Evolutionary conservation across 2,888 invertebrate species (phyloP).

Genomic region (Dryadula phaetusa): DNA sequence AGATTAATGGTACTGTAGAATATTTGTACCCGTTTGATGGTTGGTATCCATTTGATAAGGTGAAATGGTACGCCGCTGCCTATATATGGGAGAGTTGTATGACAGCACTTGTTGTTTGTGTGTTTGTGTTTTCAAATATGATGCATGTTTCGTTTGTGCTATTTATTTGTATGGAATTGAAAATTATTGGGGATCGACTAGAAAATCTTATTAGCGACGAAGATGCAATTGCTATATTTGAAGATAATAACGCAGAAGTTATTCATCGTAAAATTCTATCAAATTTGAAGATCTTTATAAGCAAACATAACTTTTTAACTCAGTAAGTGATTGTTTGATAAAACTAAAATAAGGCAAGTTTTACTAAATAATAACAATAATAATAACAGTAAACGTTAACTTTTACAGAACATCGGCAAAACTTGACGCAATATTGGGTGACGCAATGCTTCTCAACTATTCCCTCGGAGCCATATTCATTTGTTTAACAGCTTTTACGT

Average conservation of each 20-base stretch:
- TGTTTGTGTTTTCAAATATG: constrained; percentile 62
- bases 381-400: constrained; percentile 40
- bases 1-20: constrained; percentile 53
- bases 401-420: constrained; percentile 63
- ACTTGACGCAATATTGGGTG: constrained; percentile 63
- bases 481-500: constrained; percentile 72
- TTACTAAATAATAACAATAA: constrained; percentile 30
- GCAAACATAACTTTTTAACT: constrained; percentile 59
- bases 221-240: constrained; percentile 54
- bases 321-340: constrained; percentile 53
- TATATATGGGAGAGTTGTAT: constrained; percentile 71
- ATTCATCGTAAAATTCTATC: constrained; percentile 53
- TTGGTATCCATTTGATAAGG: constrained; percentile 75
- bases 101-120: constrained; percentile 64
- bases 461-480: constrained; percentile 70
- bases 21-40: constrained; percentile 70
- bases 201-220: constrained; percentile 56
- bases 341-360: constrained; percentile 21
- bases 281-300: constrained; percentile 62
- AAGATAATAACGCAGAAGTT: constrained; percentile 40
- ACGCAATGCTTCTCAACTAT: constrained; percentile 67
- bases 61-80: constrained; percentile 64
- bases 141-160: constrained; percentile 61
- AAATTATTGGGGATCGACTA: constrained; percentile 60
- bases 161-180: constrained; percentile 71